Percentiles rank a stretch among this genome's conserved stretches.
Conservation (phyloP, 2,113 vertebrate genomes). For the Pitta sordida region DNA sequence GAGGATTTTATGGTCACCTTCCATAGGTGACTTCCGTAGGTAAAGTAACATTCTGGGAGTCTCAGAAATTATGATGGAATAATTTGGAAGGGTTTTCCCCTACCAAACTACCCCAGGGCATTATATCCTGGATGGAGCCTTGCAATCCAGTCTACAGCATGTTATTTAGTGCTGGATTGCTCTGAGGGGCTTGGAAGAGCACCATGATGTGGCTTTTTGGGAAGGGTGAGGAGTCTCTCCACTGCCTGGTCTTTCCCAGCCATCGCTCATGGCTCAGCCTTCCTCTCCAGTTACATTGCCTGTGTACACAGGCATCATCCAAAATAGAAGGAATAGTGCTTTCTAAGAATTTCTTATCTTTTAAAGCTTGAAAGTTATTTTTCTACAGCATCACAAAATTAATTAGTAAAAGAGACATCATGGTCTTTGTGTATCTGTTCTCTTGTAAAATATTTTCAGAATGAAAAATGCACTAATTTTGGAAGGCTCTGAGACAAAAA, state of each 20-base stretch:
- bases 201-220: not conserved
- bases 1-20: not conserved
- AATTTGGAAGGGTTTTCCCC: not conserved
- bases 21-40: fast-evolving
- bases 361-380: not conserved
- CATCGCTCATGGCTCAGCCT: not conserved
- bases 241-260: not conserved
- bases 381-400: not conserved
- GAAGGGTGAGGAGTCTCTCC: not conserved
- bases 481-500: not conserved
- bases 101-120: not conserved
- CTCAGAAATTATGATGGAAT: not conserved
- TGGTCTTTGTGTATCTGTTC: not conserved
- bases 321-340: not conserved
- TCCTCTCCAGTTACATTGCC: not conserved
- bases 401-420: fast-evolving
- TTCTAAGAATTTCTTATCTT: not conserved
- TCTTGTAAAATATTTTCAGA: not conserved
- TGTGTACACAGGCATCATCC: not conserved
- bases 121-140: not conserved
- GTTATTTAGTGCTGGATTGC: not conserved
- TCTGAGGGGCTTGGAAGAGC: not conserved
- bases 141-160: fast-evolving
- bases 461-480: not conserved
- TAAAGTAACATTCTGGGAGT: fast-evolving